Evolutionary conservation across 2,113 vertebrate genomes (phyloP).

Genomic region (Apodemus speciosus): DNA sequence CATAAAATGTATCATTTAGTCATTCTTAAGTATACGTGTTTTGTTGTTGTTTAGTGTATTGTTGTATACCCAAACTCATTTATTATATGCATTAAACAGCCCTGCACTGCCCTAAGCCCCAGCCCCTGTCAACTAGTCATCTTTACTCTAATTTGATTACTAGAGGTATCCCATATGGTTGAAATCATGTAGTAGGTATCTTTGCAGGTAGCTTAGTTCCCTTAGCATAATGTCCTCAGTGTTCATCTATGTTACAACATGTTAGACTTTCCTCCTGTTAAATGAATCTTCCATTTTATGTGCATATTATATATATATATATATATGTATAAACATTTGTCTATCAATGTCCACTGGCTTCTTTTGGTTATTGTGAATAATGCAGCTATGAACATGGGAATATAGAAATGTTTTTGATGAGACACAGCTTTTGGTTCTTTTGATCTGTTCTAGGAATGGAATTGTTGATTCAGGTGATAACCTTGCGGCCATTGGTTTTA

Average conservation of each 20-base stretch:
- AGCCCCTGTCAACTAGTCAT: background rate
- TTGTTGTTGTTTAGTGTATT: constrained; percentile 36
- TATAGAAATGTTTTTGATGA: constrained; percentile 40
- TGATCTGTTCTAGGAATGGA: background rate
- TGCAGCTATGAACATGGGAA: background rate
- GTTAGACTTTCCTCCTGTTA: constrained; percentile 41
- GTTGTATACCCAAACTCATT: background rate
- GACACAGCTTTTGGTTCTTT: constrained; percentile 35
- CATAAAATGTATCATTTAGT: constrained; percentile 5
- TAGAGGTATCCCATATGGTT: background rate
- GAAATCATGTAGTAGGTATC: constrained; percentile 45
- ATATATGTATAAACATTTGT: constrained; percentile 33
- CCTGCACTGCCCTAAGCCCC: background rate
- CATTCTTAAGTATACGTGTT: background rate
- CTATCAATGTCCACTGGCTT: background rate
- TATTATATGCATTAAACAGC: background rate
- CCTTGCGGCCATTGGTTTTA: background rate
- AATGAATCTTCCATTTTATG: constrained; percentile 29
- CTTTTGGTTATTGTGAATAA: constrained; percentile 47
- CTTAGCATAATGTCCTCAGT: background rate
- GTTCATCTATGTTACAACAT: constrained; percentile 39
- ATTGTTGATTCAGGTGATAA: constrained; percentile 15
- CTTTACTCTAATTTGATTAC: constrained; percentile 27
- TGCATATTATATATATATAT: constrained; percentile 40
- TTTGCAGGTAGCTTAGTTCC: constrained; percentile 51